Base-by-base conservation (phyloP, 2,797 vertebrate genomes). In the Muraenolepis orangiensis region DNA sequence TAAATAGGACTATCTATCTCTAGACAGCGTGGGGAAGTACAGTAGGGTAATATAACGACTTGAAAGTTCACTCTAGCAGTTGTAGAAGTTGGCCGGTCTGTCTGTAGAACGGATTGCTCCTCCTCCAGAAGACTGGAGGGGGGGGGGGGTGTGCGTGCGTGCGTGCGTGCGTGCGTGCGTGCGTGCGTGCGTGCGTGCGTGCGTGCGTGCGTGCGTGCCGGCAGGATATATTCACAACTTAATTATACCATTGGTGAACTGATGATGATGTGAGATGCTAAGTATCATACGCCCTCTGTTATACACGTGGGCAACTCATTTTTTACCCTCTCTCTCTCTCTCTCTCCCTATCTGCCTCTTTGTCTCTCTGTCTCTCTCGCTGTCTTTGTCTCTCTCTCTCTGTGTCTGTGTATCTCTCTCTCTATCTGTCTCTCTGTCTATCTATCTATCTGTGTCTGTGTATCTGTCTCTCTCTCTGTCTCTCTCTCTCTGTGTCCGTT, bases 401-500 rank as follows among this genome's bases (percentile, higher is more conserved):
- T 11, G n/a, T n/a, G n/a, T 46, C 42, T 46, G 36, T 38, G 4
- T 38, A 4, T 20, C 42, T 2, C 42, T 13, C 42, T 20, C 16
- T 51, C 6, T 51, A 16, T 51, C 42, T 51, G 40, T 14, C 51
- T 26, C 51, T 11, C 51, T 8, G 20, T 23, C n/a, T 16, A 4
- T 23, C 51, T 4, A 6, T 4, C 32, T 8, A 4, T 8, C 32
- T 1, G n/a, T n/a, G 3, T n/a, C 42, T 20, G 42, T 51, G 12
- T 51, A 16, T 51, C 42, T 51, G 40, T 14, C 51, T 26, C 51
- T 11, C 51, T 8, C 51, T 23, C n/a, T 16, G 6, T 23, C 51
- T 4, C n/a, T 4, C 32, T 8, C 8, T 8, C 32, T 1, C 51
- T n/a, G 5, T n/a, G 8, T 34, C 3, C 89, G 82, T 86, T 82